Base-by-base conservation (phyloP, 2,113 vertebrate species). In the Scophthalmus maximus region DNA sequence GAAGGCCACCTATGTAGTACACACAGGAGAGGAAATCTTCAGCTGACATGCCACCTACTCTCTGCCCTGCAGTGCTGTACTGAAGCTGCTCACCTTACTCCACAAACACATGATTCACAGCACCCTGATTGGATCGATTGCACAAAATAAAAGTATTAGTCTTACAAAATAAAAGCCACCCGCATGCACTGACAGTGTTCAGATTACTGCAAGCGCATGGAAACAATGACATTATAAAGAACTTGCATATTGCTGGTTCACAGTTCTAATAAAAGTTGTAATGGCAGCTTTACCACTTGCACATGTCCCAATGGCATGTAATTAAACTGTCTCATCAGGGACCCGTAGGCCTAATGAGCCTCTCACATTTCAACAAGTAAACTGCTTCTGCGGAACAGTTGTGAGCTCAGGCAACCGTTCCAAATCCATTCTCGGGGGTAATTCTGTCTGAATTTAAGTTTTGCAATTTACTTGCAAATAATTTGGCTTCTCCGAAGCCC, bases 311-410 rank as follows among this genome's bases (percentile, higher is more conserved):
- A 44, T 79, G 81, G 88, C 84, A 76, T 79, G 81, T 89, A 88
- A 89, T 91, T 91, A 91, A 91, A 89, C 67, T 74, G 82, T 80
- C 82, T 89, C 88, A 86, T 86, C 84, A 68, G 88, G 84, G 79
- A 88, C 81, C 34, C 66, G 65, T 40, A 4, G 74, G 76, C 69
- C 71, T 88, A 88, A 92, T 85, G 85, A 91, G 85, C 82, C 70
- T 68, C 85, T 82, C 75, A 77, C 82, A 78, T 87, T 84, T 84
- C 81, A 90, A 88, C 87, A 84, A 90, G 86, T 76, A 77, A 82
- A 81, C 74, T 75, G 75, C 77, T 73, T 58, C 80, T 68, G 66
- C 46, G 34, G 79, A 86, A 81, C 81, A 77, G 80, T 87, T 82
- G 73, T 70, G 68, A 38, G 36, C 78, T 60, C 65, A 66, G 76